These are phyloP conservation scores for Siniperca undulata DNA, from an alignment of 2,797 vertebrate genomes.

Conservation along the genomic window DNA sequence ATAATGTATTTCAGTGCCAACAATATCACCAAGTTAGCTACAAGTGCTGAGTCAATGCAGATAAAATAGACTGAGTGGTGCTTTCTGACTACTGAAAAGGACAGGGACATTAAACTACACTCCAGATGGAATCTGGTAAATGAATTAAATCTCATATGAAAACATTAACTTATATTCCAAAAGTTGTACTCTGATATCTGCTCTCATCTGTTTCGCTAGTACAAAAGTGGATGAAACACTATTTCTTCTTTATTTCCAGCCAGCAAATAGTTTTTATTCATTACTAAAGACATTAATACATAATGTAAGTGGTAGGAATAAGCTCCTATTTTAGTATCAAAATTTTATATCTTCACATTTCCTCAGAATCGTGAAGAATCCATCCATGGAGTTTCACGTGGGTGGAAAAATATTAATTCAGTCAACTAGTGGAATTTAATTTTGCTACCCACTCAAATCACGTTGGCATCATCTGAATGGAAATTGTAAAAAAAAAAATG, in stretches of 20 bases:
- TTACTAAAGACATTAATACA: background rate
- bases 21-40: constrained; percentile 12
- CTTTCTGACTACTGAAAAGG: constrained; percentile 4
- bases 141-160: constrained; percentile 16
- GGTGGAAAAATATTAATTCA: constrained; percentile 37
- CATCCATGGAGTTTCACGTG: constrained; percentile 11
- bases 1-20: constrained; percentile 15
- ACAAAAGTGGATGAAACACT: background rate
- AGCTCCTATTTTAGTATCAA: background rate
- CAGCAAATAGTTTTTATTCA: constrained; percentile 15
- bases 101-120: constrained; percentile 17
- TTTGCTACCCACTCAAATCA: constrained; percentile 50
- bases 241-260: background rate
- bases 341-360: constrained; percentile 33
- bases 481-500: constrained; percentile 8
- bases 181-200: background rate
- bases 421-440: constrained; percentile 34
- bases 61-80: background rate
- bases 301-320: background rate
- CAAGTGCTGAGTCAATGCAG: constrained; percentile 22
- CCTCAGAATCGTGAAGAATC: constrained; percentile 12
- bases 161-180: constrained; percentile 19
- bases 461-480: constrained; percentile 35
- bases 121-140: constrained; percentile 48
- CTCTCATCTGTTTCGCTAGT: constrained; percentile 13